A percentile compares a stretch with the other conserved stretches of the same genome.
These are phyloP conservation scores for Heliangelus exortis DNA, from an alignment of 2,797 vertebrate genomes.

Conservation along the genomic window DNA sequence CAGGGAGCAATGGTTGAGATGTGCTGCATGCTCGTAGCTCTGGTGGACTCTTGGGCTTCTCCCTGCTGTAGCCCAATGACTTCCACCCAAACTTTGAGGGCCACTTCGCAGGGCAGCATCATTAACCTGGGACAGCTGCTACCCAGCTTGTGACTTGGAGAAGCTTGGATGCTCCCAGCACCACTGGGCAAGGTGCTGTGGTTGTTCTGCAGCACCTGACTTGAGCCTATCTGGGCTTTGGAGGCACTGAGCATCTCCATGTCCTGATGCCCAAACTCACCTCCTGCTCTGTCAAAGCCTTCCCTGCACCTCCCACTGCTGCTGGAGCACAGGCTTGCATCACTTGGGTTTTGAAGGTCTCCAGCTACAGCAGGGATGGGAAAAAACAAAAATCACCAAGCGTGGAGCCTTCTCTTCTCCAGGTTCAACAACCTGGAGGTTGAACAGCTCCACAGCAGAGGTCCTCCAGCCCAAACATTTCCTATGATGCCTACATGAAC, in stretches of 20 bases:
- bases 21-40: not conserved
- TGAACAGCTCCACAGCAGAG: no score
- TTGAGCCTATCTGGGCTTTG: rapidly evolving
- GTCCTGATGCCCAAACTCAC: conserved; percentile 19
- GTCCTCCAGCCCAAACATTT: no score
- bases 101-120: rapidly evolving
- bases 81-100: not conserved
- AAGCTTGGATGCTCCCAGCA: not conserved
- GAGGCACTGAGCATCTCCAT: rapidly evolving
- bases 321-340: conserved; percentile 54
- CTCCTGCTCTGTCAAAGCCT: conserved; percentile 70
- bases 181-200: rapidly evolving
- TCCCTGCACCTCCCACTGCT: not conserved
- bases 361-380: conserved; percentile 68
- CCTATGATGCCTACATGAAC: no score
- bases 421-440: no score
- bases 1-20: rapidly evolving
- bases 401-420: no score
- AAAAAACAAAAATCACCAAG: not conserved
- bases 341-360: conserved; percentile 76
- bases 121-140: not conserved
- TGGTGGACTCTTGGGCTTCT: rapidly evolving
- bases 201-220: rapidly evolving
- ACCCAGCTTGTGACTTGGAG: rapidly evolving
- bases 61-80: not conserved